phyloP scores from a whole-genome alignment of 1,140 invertebrate genomes.

The Drosophila kepulauana region DNA sequence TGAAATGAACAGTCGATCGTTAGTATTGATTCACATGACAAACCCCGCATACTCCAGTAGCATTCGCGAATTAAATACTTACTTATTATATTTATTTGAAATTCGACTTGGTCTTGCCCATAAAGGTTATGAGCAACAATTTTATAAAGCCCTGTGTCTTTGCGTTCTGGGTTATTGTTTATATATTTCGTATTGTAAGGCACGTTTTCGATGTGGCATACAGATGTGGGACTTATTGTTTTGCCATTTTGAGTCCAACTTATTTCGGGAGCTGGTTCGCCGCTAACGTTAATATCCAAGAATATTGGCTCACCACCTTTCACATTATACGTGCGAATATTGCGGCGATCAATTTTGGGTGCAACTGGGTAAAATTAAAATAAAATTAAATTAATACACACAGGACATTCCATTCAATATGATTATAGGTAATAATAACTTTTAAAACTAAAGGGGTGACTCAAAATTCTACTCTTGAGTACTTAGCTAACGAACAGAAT shows the following conservation, averaged over 20 bases:
- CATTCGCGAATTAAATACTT: conserved; percentile 81
- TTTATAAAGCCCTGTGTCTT: conserved; percentile 94
- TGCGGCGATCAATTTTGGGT: conserved; percentile 96
- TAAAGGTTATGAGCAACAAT: conserved; percentile 94
- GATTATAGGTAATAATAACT: neutral
- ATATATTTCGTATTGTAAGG: conserved; percentile 95
- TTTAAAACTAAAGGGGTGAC: no score
- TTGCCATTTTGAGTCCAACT: conserved; percentile 89
- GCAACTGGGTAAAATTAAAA: conserved; percentile 88
- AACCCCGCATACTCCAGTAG: no score
- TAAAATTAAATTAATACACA: conserved; percentile 4
- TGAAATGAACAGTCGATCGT: conserved; percentile 77
- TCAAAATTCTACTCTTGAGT: no score
- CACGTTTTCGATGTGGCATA: conserved; percentile 91
- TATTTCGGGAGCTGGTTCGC: conserved; percentile 96
- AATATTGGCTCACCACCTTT: conserved; percentile 96
- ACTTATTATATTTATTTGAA: conserved; percentile 96
- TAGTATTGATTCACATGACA: neutral
- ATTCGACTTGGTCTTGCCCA: conserved; percentile 95
- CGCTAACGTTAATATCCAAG: conserved; percentile 96
- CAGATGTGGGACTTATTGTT: conserved; percentile 86
- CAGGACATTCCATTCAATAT: neutral
- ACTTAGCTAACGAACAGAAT: no score
- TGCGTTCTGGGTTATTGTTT: conserved; percentile 92
- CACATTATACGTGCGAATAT: conserved; percentile 92